Evolutionary conservation across 2,113 vertebrate genomes (phyloP), one percentile per base, ranked within the genome.

Genomic region (Plotosus lineatus): DNA sequence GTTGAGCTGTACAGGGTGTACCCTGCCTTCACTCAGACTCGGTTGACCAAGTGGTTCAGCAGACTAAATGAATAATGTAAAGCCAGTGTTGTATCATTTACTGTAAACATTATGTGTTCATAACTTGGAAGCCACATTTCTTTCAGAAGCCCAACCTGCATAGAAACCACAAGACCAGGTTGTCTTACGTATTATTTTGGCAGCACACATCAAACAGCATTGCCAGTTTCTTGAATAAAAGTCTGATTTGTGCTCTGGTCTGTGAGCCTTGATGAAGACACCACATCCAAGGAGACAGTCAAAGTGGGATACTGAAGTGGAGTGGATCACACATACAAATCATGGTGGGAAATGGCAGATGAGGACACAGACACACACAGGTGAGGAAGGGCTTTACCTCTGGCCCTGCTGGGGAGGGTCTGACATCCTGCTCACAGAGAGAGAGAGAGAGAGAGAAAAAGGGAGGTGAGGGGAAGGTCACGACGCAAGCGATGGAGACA

Each of bases 351-450:
- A 56, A 74, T 75, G 53, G 42, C 51, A 50, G 23, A 77, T 58
- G 40, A 76, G 56, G 46, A 36, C 9, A 40, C 56, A 63, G 44
- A 78, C 63, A 80, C 66, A 80, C 26, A 80, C 11, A 71, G 76
- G 77, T 73, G 46, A 76, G 77, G 77, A 66, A 60, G 56, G 3
- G 78, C 48, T 79, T 88, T 88, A 88, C 87, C 87, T 85, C 81
- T 73, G 61, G 85, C 85, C 76, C 82, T 82, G 71, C 81, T 86
- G 79, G 87, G 87, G 65, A 88, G 85, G 36, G 87, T 88, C 87
- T 88, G 87, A 88, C 82, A 88, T 86, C 87, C 87, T 88, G 87
- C 73, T 82, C 82, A 88, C 72, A 51, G 80, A 68, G 80, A 79
- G 50, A 73, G 74, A 65, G 61, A 65, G 46, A 48, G 55, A 58